A percentile compares a stretch with the other conserved stretches of the same genome.
Conservation (phyloP, 2,888 invertebrate species). For the Perizoma affinitatum region DNA sequence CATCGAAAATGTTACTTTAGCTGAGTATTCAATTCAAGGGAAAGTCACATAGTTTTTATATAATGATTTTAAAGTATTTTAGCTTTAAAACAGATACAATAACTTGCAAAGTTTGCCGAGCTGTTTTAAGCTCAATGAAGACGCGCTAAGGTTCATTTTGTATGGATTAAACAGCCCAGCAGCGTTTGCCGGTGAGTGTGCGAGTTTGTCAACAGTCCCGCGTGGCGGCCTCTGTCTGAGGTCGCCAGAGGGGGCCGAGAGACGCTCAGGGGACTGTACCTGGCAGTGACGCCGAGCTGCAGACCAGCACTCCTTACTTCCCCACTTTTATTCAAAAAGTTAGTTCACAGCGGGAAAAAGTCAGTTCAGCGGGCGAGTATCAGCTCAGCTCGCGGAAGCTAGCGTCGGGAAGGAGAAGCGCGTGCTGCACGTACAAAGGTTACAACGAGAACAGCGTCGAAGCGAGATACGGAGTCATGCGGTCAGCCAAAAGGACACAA, state of each 20-base stretch:
- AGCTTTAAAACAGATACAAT: constrained; percentile 19
- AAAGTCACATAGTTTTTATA: constrained; percentile 3
- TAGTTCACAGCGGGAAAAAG: constrained; percentile 63
- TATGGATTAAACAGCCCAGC: constrained; percentile 23
- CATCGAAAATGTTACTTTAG: constrained; percentile 22
- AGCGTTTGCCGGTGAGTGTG: constrained; percentile 35
- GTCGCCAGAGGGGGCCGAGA: constrained; percentile 47
- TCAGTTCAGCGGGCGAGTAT: constrained; percentile 46
- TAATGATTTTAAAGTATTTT: constrained; percentile 2
- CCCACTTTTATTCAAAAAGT: constrained; percentile 62
- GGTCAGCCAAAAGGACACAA: constrained; percentile 85
- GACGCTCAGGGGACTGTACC: constrained; percentile 65
- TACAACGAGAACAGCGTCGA: constrained; percentile 82
- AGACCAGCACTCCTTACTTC: constrained; percentile 67
- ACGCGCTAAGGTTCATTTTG: constrained; percentile 27
- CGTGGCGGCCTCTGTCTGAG: constrained; percentile 55
- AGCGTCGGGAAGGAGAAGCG: constrained; percentile 71
- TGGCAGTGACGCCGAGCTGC: constrained; percentile 70
- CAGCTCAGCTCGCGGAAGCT: constrained; percentile 73
- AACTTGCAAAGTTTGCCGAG: constrained; percentile 33
- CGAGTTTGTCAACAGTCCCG: constrained; percentile 52
- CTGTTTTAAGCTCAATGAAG: constrained; percentile 26
- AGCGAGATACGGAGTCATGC: constrained; percentile 85
- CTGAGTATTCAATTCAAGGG: constrained; percentile 18
- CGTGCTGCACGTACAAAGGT: constrained; percentile 77